These are phyloP conservation scores for Aurelia aurita DNA, from an alignment of 30 jellyfish, hydroid and myxozoan species.

Conservation along the genomic window DNA sequence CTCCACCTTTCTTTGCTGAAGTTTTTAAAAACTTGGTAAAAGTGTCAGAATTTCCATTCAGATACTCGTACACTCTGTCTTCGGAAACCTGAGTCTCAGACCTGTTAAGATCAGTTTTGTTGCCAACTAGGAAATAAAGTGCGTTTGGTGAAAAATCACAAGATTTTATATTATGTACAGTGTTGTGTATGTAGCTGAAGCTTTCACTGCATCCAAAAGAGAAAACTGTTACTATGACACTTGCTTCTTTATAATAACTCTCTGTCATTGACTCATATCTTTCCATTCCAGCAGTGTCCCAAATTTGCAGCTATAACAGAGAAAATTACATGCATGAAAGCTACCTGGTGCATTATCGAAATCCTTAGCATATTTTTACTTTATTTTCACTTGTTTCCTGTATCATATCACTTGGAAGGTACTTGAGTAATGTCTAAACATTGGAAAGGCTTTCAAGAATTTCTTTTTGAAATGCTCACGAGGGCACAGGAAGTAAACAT, in stretches of 20 bases:
- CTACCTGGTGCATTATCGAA: no score
- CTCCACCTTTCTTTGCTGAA: background rate
- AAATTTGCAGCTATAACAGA: constrained; percentile 11
- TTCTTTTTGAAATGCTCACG: no score
- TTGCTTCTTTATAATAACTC: background rate
- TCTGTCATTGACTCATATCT: constrained; percentile 29
- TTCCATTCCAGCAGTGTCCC: constrained; percentile 54
- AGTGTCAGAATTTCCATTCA: background rate
- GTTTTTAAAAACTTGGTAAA: constrained; percentile 1
- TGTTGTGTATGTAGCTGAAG: background rate
- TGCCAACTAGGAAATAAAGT: constrained; percentile 20
- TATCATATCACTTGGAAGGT: no score
- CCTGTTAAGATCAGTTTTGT: constrained; percentile 3
- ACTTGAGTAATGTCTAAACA: no score
- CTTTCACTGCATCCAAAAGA: constrained; percentile 10
- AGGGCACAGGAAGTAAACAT: no score
- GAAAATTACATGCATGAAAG: background rate
- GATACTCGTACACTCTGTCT: constrained; percentile 5
- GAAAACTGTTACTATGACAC: constrained; percentile 12
- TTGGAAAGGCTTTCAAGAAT: no score
- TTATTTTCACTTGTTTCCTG: no score
- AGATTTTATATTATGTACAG: background rate
- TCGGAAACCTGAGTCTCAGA: background rate
- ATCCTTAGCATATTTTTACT: no score
- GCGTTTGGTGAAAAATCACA: constrained; percentile 27